Percentiles rank a stretch among this genome's conserved stretches.
Evolutionary conservation across 2,888 invertebrate genomes (phyloP).

Genomic region (Molanna angustata): DNA sequence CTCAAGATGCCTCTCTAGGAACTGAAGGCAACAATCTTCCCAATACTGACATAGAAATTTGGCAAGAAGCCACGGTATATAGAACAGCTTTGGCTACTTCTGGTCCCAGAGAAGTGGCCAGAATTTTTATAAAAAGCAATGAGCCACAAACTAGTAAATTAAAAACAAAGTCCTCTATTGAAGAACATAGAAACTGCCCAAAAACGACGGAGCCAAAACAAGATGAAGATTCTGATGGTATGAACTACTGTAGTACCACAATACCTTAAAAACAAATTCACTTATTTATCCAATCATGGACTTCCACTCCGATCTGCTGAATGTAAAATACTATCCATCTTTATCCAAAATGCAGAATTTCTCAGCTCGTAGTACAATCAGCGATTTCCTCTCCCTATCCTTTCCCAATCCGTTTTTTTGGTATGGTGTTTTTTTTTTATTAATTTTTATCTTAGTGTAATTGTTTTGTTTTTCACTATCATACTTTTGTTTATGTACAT

Average conservation of each 20-base stretch:
- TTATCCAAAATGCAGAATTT: no score
- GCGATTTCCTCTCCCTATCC: no score
- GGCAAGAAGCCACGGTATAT: slow-evolving; percentile 75
- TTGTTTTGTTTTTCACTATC: no score
- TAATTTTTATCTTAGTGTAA: no score
- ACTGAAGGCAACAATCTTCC: slow-evolving; percentile 64
- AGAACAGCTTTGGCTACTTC: slow-evolving; percentile 61
- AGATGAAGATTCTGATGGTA: slow-evolving; percentile 28
- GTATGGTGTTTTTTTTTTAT: no score
- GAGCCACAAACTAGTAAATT: slow-evolving; percentile 24
- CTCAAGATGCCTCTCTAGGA: slow-evolving; percentile 62
- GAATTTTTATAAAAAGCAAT: slow-evolving; percentile 42
- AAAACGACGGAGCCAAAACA: slow-evolving; percentile 38
- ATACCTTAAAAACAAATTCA: no score
- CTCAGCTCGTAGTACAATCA: no score
- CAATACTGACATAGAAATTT: slow-evolving; percentile 78
- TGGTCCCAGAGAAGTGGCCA: slow-evolving; percentile 51
- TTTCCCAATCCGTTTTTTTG: no score
- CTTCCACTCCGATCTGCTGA: no score
- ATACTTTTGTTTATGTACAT: no score
- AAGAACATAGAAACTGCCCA: slow-evolving; percentile 42
- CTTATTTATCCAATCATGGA: no score
- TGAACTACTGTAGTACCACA: not conserved
- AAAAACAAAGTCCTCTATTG: slow-evolving; percentile 19
- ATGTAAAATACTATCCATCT: no score